A percentile compares a stretch with the other conserved stretches of the same genome.
phyloP scores from a whole-genome alignment of 2,113 vertebrate species.

The Myiozetetes cayanensis region DNA sequence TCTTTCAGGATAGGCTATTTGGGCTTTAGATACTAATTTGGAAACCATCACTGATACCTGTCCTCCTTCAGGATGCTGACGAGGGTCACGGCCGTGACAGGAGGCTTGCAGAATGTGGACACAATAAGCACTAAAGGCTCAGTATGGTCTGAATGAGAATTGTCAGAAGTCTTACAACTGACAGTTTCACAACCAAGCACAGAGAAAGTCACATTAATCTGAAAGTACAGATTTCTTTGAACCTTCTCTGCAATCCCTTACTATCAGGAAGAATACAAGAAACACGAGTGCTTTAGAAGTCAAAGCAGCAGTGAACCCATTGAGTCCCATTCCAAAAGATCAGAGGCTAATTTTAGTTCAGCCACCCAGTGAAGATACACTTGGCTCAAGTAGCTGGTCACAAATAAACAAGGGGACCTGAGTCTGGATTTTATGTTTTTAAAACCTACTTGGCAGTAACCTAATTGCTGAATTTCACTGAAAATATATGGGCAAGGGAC shows the following conservation, averaged over 20 bases:
- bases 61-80: neutral
- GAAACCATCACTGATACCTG: neutral
- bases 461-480: neutral
- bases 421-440: neutral
- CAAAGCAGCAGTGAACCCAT: neutral
- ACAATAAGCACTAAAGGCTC: neutral
- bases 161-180: neutral
- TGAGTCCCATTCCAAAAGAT: neutral
- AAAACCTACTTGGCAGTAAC: neutral
- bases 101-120: neutral
- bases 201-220: neutral
- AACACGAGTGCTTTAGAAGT: neutral
- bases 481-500: neutral
- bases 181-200: neutral
- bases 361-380: neutral
- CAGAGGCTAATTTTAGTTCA: neutral
- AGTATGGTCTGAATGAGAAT: neutral
- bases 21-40: neutral
- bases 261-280: neutral
- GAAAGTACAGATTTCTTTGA: neutral
- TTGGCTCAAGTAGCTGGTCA: neutral
- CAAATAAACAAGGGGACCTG: neutral
- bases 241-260: neutral
- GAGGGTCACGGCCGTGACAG: neutral
- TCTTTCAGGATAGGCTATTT: neutral